Evolutionary conservation across 2,113 vertebrate species (phyloP).

Genomic region (Meriones unguiculatus): DNA sequence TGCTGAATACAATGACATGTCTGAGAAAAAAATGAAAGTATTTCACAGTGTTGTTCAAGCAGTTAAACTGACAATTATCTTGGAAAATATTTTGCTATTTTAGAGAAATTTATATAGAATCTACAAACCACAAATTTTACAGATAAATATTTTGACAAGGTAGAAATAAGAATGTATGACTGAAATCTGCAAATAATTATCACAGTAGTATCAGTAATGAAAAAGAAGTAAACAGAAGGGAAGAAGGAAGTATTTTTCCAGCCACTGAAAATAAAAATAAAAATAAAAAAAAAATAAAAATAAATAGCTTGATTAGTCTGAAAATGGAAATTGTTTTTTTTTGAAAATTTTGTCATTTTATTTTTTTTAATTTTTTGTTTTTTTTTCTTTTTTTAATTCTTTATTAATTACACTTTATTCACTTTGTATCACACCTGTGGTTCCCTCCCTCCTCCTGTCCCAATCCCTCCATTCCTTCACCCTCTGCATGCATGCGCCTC

Average conservation of each 20-base stretch:
- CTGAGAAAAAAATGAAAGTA: not conserved
- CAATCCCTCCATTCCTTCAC: too few species aligned
- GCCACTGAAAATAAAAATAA: not conserved
- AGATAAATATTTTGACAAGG: not conserved
- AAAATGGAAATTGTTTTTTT: not conserved
- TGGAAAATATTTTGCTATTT: not conserved
- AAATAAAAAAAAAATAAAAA: not conserved
- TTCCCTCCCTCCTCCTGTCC: too few species aligned
- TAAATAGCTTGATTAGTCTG: not conserved
- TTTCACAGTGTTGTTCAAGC: not conserved
- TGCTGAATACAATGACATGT: not conserved
- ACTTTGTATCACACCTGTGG: too few species aligned
- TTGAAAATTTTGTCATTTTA: too few species aligned
- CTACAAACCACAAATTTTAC: not conserved
- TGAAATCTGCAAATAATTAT: not conserved
- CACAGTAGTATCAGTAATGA: not conserved
- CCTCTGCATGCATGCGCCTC: too few species aligned
- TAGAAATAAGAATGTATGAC: not conserved
- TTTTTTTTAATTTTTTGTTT: not conserved
- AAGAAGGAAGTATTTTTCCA: not conserved
- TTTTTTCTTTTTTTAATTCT: too few species aligned
- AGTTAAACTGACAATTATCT: not conserved
- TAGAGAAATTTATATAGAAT: not conserved
- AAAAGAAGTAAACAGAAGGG: not conserved
- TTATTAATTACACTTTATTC: too few species aligned